Conservation (phyloP, 2,113 vertebrate species). For the Takifugu flavidus region DNA sequence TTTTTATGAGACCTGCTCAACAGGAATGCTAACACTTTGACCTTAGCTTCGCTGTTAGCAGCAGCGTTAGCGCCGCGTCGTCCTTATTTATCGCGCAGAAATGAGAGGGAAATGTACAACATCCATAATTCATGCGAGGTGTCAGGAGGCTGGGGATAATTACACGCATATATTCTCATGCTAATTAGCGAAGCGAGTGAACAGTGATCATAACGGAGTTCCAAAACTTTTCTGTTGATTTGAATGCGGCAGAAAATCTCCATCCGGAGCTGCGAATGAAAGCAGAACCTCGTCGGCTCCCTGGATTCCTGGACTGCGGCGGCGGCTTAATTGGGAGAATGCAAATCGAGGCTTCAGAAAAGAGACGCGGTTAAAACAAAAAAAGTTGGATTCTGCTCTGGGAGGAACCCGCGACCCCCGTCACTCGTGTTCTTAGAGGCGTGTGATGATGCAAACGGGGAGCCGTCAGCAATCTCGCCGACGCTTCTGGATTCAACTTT, state of each 20-base stretch:
- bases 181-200: background rate
- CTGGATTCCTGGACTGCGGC: constrained; percentile 13
- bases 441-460: constrained; percentile 27
- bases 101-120: background rate
- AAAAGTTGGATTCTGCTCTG: constrained; percentile 2
- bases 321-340: constrained; percentile 29
- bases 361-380: background rate
- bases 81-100: too few relatives aligned
- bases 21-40: too few relatives aligned
- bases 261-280: constrained; percentile 36
- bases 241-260: constrained; percentile 24
- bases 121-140: background rate
- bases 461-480: constrained; percentile 26
- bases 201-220: constrained; percentile 9
- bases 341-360: constrained; percentile 15
- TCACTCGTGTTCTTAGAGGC: constrained; percentile 21
- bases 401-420: background rate
- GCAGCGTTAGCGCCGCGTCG: too few relatives aligned
- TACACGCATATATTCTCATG: background rate
- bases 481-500: constrained; percentile 3
- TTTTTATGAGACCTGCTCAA: too few relatives aligned
- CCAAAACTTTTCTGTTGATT: constrained; percentile 35
- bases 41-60: too few relatives aligned
- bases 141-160: background rate
- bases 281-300: constrained; percentile 21